phyloP scores from a whole-genome alignment of 2,888 invertebrate genomes.

The Latrodectus hesperus region DNA sequence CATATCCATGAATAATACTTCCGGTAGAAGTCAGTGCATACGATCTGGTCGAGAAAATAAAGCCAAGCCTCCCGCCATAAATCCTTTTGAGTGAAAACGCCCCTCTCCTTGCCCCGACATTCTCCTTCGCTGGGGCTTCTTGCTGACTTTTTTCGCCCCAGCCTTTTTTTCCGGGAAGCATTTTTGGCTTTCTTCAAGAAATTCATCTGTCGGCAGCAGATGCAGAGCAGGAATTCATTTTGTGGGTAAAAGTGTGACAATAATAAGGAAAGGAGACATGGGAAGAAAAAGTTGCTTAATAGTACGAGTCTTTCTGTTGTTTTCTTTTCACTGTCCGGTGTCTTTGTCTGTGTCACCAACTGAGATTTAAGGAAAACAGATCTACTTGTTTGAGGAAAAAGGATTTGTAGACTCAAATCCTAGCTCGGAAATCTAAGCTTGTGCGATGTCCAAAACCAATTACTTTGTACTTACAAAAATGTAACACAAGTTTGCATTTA shows the following conservation, averaged over 20 bases:
- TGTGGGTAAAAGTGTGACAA: neutral
- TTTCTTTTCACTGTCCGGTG: neutral
- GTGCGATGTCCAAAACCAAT: too few relatives aligned
- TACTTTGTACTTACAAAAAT: too few relatives aligned
- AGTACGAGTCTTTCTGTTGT: neutral
- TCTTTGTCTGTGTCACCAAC: neutral
- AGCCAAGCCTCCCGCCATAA: constrained; percentile 49
- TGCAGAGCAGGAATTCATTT: constrained; percentile 58
- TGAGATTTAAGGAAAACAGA: neutral
- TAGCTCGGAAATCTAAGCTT: too few relatives aligned
- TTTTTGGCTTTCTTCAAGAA: constrained; percentile 14
- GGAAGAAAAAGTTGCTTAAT: neutral
- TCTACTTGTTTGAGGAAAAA: neutral
- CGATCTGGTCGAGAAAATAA: constrained; percentile 51
- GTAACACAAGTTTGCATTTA: too few relatives aligned
- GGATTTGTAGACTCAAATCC: too few relatives aligned
- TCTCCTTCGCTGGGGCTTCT: constrained; percentile 42
- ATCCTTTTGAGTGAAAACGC: constrained; percentile 53
- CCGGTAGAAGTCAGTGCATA: constrained; percentile 50
- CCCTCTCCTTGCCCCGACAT: constrained; percentile 27
- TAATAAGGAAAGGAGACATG: neutral
- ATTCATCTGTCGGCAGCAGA: constrained; percentile 51
- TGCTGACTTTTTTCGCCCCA: constrained; percentile 1
- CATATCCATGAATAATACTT: constrained; percentile 67
- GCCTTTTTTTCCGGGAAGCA: constrained; percentile 9